Conservation (phyloP, 2,797 vertebrate genomes). For the Yasuhikotakia modesta region DNA sequence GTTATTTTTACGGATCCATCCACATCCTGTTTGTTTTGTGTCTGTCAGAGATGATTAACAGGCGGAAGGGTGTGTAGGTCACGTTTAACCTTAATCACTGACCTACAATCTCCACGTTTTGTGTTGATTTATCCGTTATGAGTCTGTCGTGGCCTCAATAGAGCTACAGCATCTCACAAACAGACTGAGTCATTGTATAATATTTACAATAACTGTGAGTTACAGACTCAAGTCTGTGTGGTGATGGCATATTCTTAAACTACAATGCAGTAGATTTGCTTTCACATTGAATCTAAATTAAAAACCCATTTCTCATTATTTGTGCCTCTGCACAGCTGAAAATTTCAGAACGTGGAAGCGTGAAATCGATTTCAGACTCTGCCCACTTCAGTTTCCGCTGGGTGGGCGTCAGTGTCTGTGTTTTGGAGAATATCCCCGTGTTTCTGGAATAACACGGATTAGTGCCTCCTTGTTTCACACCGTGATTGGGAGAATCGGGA, state of each 20-base stretch:
- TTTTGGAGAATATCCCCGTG: not conserved
- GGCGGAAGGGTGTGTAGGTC: constrained; percentile 11
- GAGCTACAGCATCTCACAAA: too few relatives aligned
- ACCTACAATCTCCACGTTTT: not conserved
- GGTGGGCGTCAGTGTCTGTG: not conserved
- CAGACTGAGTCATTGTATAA: constrained; percentile 2
- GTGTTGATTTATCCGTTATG: not conserved
- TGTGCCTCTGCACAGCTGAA: constrained; percentile 11
- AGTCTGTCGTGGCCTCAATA: not conserved
- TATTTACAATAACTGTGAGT: not conserved
- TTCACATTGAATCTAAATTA: not conserved
- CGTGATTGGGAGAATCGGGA: too few relatives aligned
- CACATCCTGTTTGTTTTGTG: not conserved
- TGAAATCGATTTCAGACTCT: not conserved
- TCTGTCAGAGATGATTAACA: not conserved
- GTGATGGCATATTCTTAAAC: not conserved
- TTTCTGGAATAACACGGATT: not conserved
- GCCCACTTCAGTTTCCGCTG: not conserved
- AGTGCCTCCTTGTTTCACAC: not conserved
- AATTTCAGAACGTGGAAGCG: not conserved
- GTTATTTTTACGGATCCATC: too few relatives aligned
- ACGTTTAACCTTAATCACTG: constrained; percentile 8
- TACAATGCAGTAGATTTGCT: not conserved
- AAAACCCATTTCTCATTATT: not conserved
- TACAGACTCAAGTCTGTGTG: not conserved